Conservation (phyloP, 2,888 invertebrate genomes). For the Andrena haemorrhoa region DNA sequence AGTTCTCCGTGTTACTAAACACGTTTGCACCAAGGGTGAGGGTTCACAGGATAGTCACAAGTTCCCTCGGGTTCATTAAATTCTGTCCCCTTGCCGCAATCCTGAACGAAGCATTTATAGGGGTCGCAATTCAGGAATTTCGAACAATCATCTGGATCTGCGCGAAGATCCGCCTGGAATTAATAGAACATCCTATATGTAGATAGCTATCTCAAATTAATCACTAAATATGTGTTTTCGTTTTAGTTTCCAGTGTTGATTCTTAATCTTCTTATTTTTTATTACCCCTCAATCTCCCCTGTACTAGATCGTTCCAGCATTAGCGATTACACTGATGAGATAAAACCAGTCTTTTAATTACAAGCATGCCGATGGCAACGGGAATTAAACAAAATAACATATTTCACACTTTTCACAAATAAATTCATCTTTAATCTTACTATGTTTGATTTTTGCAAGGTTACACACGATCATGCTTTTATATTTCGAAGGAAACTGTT, state of each 20-base stretch:
- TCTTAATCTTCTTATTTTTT: neutral
- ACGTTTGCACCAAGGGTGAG: neutral
- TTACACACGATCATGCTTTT: too few relatives aligned
- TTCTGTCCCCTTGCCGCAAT: slow-evolving; percentile 74
- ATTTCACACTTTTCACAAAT: neutral
- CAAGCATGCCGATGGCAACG: neutral
- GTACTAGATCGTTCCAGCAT: neutral
- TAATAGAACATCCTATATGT: neutral
- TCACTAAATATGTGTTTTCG: neutral
- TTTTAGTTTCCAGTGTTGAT: neutral
- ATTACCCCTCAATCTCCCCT: neutral
- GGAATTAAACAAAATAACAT: neutral
- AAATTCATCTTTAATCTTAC: neutral
- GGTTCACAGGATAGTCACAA: neutral
- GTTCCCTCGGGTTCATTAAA: slow-evolving; percentile 69
- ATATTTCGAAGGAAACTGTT: too few relatives aligned
- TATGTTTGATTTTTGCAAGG: neutral
- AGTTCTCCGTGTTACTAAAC: too few relatives aligned
- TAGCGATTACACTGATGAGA: neutral
- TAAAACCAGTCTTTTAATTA: neutral
- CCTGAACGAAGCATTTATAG: slow-evolving; percentile 71
- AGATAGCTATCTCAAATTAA: neutral
- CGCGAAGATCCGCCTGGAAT: slow-evolving; percentile 61
- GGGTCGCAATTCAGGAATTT: slow-evolving; percentile 73
- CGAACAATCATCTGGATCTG: slow-evolving; percentile 69